Conservation (phyloP, 2,113 vertebrate genomes). For the Argyrosomus japonicus region DNA sequence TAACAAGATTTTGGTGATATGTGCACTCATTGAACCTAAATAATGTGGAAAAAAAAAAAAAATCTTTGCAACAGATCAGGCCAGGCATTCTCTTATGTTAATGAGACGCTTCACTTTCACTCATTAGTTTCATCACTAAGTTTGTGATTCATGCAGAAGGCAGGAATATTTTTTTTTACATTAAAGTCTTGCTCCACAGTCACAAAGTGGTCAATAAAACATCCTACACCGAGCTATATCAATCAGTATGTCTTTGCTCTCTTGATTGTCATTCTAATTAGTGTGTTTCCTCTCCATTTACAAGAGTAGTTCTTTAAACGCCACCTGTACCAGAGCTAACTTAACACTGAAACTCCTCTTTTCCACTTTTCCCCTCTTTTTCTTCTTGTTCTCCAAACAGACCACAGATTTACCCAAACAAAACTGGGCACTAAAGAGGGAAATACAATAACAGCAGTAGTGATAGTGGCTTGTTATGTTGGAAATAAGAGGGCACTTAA, state of each 20-base stretch:
- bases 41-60: constrained; percentile 34
- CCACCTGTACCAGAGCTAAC: constrained; percentile 19
- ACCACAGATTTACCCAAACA: constrained; percentile 73
- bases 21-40: constrained; percentile 38
- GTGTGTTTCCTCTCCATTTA: neutral
- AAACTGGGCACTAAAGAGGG: constrained; percentile 69
- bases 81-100: constrained; percentile 10
- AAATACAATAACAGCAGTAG: constrained; percentile 81
- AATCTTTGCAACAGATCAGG: constrained; percentile 24
- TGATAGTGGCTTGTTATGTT: constrained; percentile 78
- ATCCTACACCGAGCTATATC: constrained; percentile 4
- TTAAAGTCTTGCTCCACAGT: neutral
- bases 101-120: constrained; percentile 21
- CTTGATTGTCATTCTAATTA: neutral
- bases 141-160: neutral
- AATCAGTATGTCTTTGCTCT: neutral
- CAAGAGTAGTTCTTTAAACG: constrained; percentile 12
- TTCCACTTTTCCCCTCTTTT: constrained; percentile 4
- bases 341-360: constrained; percentile 44
- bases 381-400: constrained; percentile 54
- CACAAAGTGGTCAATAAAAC: constrained; percentile 1
- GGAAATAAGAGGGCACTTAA: constrained; percentile 84
- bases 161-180: constrained; percentile 12
- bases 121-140: constrained; percentile 19
- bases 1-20: constrained; percentile 20